Evolutionary conservation across 2,797 vertebrate species (phyloP).

Genomic region (Rhinophrynus dorsalis): DNA sequence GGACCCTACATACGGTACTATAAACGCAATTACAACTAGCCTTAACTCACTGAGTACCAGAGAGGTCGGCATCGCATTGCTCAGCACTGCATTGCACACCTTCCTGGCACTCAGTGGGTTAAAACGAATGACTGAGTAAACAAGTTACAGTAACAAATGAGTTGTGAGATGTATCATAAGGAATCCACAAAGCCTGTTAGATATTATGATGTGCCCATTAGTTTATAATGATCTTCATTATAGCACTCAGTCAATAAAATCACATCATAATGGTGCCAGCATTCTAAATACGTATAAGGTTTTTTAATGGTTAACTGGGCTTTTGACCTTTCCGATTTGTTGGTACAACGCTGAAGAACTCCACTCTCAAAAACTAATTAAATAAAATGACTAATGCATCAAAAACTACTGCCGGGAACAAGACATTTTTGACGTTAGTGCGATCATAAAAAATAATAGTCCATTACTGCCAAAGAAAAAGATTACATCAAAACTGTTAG

Average conservation of each 20-base stretch:
- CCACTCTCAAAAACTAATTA: constrained; percentile 27
- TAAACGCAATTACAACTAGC: too few species aligned
- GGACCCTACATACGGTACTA: too few species aligned
- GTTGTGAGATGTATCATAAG: too few species aligned
- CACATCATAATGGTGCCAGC: constrained; percentile 6
- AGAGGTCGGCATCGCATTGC: too few species aligned
- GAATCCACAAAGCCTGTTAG: background rate
- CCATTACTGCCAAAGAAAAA: constrained; percentile 28
- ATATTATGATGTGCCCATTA: background rate
- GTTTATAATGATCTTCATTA: constrained; percentile 4
- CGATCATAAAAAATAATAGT: constrained; percentile 41
- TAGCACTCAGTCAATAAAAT: constrained; percentile 3
- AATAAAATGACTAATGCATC: constrained; percentile 45
- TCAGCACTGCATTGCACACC: too few species aligned
- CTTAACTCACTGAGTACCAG: too few species aligned
- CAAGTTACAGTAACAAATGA: too few species aligned
- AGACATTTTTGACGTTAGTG: constrained; percentile 33
- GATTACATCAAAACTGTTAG: constrained; percentile 23
- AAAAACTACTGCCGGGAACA: constrained; percentile 35
- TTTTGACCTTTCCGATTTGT: constrained; percentile 33
- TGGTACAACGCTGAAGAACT: constrained; percentile 27
- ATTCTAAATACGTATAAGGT: background rate
- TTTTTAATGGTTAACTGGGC: constrained; percentile 1
- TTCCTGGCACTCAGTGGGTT: too few species aligned
- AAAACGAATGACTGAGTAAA: too few species aligned